Evolutionary conservation across 2,797 vertebrate species (phyloP).

Genomic region (Platyrinchus mystaceus): DNA sequence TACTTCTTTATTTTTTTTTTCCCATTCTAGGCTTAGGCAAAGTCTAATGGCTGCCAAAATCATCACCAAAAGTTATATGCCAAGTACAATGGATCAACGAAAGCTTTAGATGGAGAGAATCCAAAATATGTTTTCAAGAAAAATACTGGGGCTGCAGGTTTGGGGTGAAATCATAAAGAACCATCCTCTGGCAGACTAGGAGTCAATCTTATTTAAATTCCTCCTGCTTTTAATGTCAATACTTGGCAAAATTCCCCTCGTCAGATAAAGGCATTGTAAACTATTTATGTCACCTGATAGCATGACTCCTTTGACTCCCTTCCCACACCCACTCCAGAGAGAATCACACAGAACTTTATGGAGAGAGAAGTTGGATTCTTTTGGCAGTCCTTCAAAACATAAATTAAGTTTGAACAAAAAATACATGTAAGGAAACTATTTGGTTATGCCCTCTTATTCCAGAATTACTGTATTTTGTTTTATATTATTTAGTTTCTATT

Average conservation of each 20-base stretch:
- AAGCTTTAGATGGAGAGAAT: slow-evolving; percentile 44
- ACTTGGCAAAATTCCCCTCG: not conserved
- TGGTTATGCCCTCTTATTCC: not conserved
- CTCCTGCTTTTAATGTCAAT: not conserved
- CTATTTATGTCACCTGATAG: slow-evolving; percentile 29
- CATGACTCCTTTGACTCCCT: not conserved
- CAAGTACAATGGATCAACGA: not conserved
- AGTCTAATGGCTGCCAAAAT: slow-evolving; percentile 22
- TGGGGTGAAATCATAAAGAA: slow-evolving; percentile 29
- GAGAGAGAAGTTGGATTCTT: not conserved
- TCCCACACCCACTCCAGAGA: not conserved
- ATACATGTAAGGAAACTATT: not conserved
- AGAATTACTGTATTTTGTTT: not conserved
- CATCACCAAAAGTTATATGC: slow-evolving; percentile 10
- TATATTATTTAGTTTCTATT: not conserved
- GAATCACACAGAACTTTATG: not conserved
- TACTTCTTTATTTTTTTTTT: not conserved
- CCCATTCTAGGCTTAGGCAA: not conserved
- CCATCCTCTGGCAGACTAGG: not conserved
- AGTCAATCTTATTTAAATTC: slow-evolving; percentile 34
- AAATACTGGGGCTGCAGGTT: slow-evolving; percentile 12
- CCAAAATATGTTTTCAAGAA: slow-evolving; percentile 38
- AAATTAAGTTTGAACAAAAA: slow-evolving; percentile 27
- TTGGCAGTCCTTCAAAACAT: slow-evolving; percentile 14
- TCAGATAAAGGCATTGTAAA: not conserved